Evolutionary conservation across 1,140 invertebrate species (phyloP), one percentile per base, ranked within the genome.

Genomic region (Drosophila gunungcola): DNA sequence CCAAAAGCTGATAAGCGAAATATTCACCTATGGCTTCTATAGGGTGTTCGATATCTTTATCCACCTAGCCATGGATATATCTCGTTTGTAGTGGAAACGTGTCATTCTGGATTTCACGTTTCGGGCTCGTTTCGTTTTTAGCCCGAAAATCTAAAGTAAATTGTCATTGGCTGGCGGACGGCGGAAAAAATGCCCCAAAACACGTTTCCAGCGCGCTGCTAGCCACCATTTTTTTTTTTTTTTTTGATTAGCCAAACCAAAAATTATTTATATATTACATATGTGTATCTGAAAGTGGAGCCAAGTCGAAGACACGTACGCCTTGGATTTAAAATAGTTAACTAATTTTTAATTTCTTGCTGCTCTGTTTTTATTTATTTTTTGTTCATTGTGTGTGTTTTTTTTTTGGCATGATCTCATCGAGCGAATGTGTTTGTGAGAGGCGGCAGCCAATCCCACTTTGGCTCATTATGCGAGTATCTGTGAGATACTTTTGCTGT

Each of bases 161-260:
- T 74, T 88, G 78, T 78, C 83, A 88, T 85, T 85, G 82, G 83
- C 57, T 67, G 53, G 34, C 46, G 60, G 46, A 62, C 46, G 69
- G 52, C 43, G 36, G 34, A 65, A 74, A 78, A 86, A 69, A 73
- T 52, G 80, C 60, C 46, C 75, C 38, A 79, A 60, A 88, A 88
- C 83, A 88, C 83, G 83, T 88, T 80, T 63, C 67, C 68, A 25
- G n/a, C 48, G 54, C 52, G 46, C 13, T 36, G 46, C 12, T 36
- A 43, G 53, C 83, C 83, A 89, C 83, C 83, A 88, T 88, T 88
- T 88, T 88, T 72, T 57, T 46, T 69, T 61, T n/a, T n/a, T n/a
- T n/a, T 46, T 21, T 46, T 51, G n/a, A 51, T 51, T 53, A 12
- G 55, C 38, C 45, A 78, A 62, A 80, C 75, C 70, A 36, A 34